Evolutionary conservation across 2,888 invertebrate species (phyloP).

Genomic region (Melipona beecheii): DNA sequence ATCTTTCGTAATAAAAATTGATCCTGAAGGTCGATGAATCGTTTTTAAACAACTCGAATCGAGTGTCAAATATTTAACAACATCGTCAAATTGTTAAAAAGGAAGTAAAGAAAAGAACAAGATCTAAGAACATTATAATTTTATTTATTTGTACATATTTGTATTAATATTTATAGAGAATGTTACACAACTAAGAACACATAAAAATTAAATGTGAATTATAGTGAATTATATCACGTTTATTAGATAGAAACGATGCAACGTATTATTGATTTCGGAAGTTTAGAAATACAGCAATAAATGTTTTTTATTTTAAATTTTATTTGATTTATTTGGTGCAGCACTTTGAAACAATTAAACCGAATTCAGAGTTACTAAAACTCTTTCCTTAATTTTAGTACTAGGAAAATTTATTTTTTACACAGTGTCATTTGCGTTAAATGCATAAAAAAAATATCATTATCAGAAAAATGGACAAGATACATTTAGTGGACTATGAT

Average conservation of each 20-base stretch:
- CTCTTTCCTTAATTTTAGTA: background rate
- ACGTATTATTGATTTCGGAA: background rate
- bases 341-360: background rate
- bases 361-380: background rate
- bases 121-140: slow-evolving; percentile 40
- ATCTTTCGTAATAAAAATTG: background rate
- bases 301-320: too few species aligned
- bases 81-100: background rate
- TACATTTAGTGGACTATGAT: background rate
- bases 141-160: slow-evolving; percentile 50
- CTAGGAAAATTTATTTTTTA: background rate
- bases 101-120: background rate
- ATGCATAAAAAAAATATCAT: slow-evolving; percentile 27
- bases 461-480: background rate
- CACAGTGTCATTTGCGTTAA: slow-evolving; percentile 27
- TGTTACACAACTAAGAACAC: slow-evolving; percentile 35
- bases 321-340: background rate
- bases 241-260: background rate
- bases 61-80: background rate
- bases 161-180: slow-evolving; percentile 40
- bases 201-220: slow-evolving; percentile 21
- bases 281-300: background rate
- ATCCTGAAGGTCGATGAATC: background rate
- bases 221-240: background rate
- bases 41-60: background rate